A percentile compares a stretch with the other conserved stretches of the same genome.
Conservation (phyloP, 30 jellyfish, hydroid and myxozoan genomes). For the Hydra vulgaris region DNA sequence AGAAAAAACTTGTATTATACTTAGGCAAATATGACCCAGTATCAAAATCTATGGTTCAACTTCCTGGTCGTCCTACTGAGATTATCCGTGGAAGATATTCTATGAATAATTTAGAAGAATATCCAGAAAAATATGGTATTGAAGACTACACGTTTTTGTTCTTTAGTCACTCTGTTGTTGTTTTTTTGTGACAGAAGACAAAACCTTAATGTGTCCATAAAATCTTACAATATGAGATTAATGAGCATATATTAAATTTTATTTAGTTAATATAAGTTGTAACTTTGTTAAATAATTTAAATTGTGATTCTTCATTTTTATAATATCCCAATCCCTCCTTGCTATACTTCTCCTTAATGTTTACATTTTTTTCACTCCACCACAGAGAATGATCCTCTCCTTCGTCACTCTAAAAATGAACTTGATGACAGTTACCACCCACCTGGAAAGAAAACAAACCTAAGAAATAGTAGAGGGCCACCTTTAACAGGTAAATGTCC, state of each 20-base stretch:
- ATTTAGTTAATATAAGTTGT: no score
- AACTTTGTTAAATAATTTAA: no score
- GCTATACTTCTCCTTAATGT: background rate
- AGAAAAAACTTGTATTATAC: background rate
- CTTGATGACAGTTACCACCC: conserved; percentile 10
- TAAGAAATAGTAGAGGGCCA: conserved; percentile 32
- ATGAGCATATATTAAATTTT: no score
- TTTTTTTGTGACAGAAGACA: background rate
- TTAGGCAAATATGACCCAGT: background rate
- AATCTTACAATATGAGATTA: no score
- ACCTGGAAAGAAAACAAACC: background rate
- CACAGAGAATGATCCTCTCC: conserved; percentile 25
- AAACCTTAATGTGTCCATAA: background rate
- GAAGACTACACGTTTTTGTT: background rate
- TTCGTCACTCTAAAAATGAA: conserved; percentile 14
- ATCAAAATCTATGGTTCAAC: conserved; percentile 2
- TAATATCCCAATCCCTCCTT: background rate
- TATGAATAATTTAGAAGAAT: conserved; percentile 27
- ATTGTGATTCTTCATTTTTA: no score
- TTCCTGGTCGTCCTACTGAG: conserved; percentile 54
- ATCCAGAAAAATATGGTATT: conserved; percentile 16
- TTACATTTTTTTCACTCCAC: conserved; percentile 1
- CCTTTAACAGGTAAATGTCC: conserved; percentile 23
- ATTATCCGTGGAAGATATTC: conserved; percentile 50
- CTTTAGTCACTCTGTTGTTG: background rate